Conservation (phyloP, 2,888 invertebrate species). For the Catocala nupta region DNA sequence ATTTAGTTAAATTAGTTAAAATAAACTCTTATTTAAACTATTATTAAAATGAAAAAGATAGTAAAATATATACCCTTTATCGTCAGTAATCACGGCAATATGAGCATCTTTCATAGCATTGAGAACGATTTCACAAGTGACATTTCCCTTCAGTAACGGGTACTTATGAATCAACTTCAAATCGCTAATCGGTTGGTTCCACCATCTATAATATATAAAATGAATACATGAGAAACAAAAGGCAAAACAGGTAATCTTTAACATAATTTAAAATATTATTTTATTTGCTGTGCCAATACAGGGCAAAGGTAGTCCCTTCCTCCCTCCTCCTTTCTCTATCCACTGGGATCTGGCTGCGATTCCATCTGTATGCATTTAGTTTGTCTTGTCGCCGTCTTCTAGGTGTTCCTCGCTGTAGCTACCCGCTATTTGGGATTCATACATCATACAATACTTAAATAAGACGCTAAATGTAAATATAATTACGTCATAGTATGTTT, state of each 20-base stretch:
- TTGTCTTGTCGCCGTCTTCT: too few species aligned
- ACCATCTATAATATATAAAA: constrained; percentile 38
- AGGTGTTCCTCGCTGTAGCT: background rate
- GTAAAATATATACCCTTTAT: constrained; percentile 62
- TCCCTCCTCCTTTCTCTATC: too few species aligned
- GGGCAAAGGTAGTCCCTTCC: too few species aligned
- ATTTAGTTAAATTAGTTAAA: background rate
- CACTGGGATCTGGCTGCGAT: too few species aligned
- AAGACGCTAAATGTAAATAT: background rate
- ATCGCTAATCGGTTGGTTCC: constrained; percentile 79
- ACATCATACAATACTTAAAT: too few species aligned
- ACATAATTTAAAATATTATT: too few species aligned
- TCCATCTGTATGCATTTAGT: too few species aligned
- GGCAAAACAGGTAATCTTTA: too few species aligned
- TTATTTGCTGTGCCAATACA: too few species aligned
- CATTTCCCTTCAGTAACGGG: constrained; percentile 82
- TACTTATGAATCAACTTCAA: constrained; percentile 39
- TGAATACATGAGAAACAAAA: too few species aligned
- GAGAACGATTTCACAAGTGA: constrained; percentile 88
- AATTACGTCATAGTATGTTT: constrained; percentile 72
- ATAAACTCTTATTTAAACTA: background rate
- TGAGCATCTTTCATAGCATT: constrained; percentile 82
- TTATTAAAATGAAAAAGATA: background rate
- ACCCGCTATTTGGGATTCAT: background rate
- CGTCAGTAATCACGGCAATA: constrained; percentile 61